Base-by-base conservation (phyloP, 2,113 vertebrate species). In the Centropristis striata region DNA sequence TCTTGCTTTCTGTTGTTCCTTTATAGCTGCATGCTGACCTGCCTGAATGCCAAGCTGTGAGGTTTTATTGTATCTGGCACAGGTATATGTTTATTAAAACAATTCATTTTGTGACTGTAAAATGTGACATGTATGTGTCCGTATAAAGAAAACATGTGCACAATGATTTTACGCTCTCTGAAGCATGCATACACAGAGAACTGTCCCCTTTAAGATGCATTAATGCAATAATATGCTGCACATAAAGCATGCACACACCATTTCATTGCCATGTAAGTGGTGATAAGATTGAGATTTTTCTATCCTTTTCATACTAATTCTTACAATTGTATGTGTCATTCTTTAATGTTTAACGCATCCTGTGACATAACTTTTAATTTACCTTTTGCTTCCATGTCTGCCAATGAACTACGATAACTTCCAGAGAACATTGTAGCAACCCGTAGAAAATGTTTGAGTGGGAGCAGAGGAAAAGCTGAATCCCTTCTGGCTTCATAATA, bases 91-190 rank as follows among this genome's bases (percentile, higher is more conserved):
- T 88, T 78, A 79, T 75, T 67, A 90, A 86, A 82, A 59, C 41
- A 23, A 25, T 90, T 90, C 78, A 83, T 86, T 78, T 78, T 69
- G 64, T 28, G 27, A 41, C 25, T 11, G 27, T 53, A 37, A 53
- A 49, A 72, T 64, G 41, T 18, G 16, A 32, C 25, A 39, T 18
- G 32, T 2, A n/a, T 14, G 14, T 44, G 14, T 16, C 15, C 42
- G 5, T 44, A 16, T 1, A 47, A 2, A 46, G 18, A 73, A 65
- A 66, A 65, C 12, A 9, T 50, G 32, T 8, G 47, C 8, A 32
- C 32, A 32, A 32, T 51, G 20, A 7, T 12, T 1, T 2, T 5
- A 4, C 11, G n/a, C 36, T 3, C 1, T 55, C n/a, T 3, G 14
- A 36, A 25, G 21, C 21, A 14, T 44, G 39, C 14, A 47, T 37